Conservation (phyloP, 1,140 invertebrate species). For the Cyphomyrmex costatus region DNA sequence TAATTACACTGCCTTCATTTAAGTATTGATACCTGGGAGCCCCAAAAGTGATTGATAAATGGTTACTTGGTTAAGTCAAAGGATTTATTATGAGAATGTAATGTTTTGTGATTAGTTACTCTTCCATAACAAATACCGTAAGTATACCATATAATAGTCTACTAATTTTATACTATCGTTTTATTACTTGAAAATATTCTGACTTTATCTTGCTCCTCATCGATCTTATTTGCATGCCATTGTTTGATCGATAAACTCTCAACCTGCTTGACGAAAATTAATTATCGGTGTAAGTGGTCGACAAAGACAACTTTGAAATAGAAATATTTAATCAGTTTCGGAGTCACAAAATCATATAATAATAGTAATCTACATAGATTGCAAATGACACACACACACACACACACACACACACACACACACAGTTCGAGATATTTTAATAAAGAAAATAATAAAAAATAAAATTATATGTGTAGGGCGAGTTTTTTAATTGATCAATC, state of each 20-base stretch:
- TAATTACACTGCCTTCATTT: conserved; percentile 38
- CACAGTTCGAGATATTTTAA: background rate
- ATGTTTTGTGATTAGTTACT: conserved; percentile 23
- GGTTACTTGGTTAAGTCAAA: background rate
- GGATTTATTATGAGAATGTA: background rate
- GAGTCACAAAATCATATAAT: conserved; percentile 12
- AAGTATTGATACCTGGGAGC: conserved; percentile 20
- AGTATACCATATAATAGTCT: background rate
- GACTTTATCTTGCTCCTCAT: background rate
- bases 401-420: too few species aligned
- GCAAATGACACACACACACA: too few species aligned
- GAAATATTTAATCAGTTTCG: background rate
- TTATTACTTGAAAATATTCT: background rate
- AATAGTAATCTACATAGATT: background rate
- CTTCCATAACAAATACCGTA: background rate
- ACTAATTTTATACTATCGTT: background rate
- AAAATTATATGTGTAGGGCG: too few species aligned
- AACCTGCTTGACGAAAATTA: conserved; percentile 13
- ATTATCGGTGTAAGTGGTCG: conserved; percentile 25
- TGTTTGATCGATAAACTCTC: conserved; percentile 45
- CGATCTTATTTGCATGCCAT: conserved; percentile 30
- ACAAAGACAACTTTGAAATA: conserved; percentile 9
- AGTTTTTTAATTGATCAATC: too few species aligned
- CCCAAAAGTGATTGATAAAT: conserved; percentile 43
- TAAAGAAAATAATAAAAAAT: background rate